Percentiles rank a stretch among this genome's conserved stretches.
Evolutionary conservation across 1,140 invertebrate species (phyloP).

Genomic region (Leptinotarsa lineolata): DNA sequence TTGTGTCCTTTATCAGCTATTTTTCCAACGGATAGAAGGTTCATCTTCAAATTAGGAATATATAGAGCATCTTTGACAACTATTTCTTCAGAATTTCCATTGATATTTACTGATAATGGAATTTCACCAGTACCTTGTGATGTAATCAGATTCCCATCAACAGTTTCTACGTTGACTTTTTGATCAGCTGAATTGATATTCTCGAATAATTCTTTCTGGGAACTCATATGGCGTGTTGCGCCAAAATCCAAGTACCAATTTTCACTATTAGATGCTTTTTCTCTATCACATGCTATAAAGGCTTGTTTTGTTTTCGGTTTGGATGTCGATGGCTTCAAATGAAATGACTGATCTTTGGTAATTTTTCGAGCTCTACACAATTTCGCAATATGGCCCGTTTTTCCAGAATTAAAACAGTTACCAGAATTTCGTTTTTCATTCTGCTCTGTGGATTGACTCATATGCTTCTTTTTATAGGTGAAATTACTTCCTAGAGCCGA

Average conservation of each 20-base stretch:
- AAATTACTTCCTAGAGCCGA: no score
- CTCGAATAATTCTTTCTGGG: no score
- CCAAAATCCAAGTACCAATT: slow-evolving; percentile 25
- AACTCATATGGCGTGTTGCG: slow-evolving; percentile 18
- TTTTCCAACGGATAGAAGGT: slow-evolving; percentile 24
- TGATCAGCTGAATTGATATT: slow-evolving; percentile 56
- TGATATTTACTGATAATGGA: background rate
- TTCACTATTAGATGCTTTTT: background rate
- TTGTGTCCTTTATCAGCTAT: slow-evolving; percentile 25
- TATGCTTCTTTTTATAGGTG: no score
- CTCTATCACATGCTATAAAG: no score
- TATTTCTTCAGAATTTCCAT: background rate
- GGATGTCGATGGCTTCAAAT: no score
- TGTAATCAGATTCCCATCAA: slow-evolving; percentile 9
- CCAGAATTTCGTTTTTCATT: background rate
- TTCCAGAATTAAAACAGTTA: background rate
- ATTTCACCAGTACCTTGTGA: slow-evolving; percentile 12
- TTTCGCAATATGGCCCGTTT: background rate
- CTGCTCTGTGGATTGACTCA: no score
- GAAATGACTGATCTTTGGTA: no score
- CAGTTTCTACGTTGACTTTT: slow-evolving; percentile 29
- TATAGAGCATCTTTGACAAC: slow-evolving; percentile 5
- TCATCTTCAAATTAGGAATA: slow-evolving; percentile 25
- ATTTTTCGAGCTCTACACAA: no score
- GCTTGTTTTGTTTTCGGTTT: no score